Base-by-base conservation (phyloP, 2,113 vertebrate species). In the Sylvia atricapilla region DNA sequence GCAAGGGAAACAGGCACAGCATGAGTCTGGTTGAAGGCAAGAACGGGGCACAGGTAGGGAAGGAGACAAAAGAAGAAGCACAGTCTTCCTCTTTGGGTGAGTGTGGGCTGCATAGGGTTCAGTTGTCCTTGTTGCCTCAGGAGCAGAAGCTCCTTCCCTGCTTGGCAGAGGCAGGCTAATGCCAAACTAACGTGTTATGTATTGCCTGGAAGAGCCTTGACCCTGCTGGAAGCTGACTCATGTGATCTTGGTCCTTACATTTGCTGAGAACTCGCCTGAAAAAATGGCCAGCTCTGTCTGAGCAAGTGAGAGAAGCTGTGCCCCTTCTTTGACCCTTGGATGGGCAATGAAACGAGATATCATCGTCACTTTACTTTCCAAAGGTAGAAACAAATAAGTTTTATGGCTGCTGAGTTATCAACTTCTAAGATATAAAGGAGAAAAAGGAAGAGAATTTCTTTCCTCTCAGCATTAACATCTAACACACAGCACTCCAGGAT, bases 381-480 rank as follows among this genome's bases (percentile, higher is more conserved):
- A 96, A 96, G 94, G 66, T 84, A 88, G 89, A 94, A 75, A 44
- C 58, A 67, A 94, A 50, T 95, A 93, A 94, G 77, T 72, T 97
- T 97, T 97, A 97, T 96, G 92, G 78, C 87, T 95, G 96, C 96
- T 96, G 92, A 96, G 69, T 93, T 94, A 95, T 93, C 94, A 89
- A 52, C 39, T 85, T 75, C 11, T 62, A 74, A 83, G 66, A 49
- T 96, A 97, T 97, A 97, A 96, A 91, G 59, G 33, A 66, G 76
- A 49, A 87, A 81, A 89, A 77, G 74, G 52, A 62, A 85, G 47
- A 63, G 3, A 33, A 33, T 91, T 91, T 91, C 25, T 76, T 73
- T 72, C 46, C 82, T 81, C 47, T 43, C 43, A 86, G 47, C 53
- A 37, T 25, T 62, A 52, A 44, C 12, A 13, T 16, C 68, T 81